Evolutionary conservation across 2,888 invertebrate species (phyloP), one percentile per base, ranked within the genome.

Genomic region (Villa cingulata): DNA sequence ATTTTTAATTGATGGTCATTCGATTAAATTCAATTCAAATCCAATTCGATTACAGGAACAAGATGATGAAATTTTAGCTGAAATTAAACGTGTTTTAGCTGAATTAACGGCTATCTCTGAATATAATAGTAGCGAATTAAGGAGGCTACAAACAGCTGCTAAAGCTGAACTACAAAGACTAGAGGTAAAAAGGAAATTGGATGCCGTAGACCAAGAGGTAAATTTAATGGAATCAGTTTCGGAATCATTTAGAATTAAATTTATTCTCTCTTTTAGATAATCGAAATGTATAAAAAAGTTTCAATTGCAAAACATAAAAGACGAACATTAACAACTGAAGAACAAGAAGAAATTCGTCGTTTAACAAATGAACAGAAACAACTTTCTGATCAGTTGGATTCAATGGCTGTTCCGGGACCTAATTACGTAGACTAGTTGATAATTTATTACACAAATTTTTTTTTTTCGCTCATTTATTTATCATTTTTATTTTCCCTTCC

Each of bases 31-130:
- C n/a, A n/a, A n/a, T n/a, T n/a, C n/a, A n/a, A n/a, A n/a, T n/a
- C n/a, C 18, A n/a, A n/a, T n/a, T n/a, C n/a, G n/a, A n/a, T n/a
- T 43, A 32, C 27, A 50, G 40, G 60, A 60, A 10, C 80, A 84
- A 4, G 85, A 88, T 59, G 90, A 91, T 70, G 94, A 94, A 68
- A 86, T 95, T 58, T 71, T 90, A 53, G 72, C 77, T 12, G 94
- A 94, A 72, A 84, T 95, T 15, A 86, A 86, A 60, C 80, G 85
- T 58, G 89, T 91, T 56, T 87, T 90, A 59, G 79, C 84, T 49
- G 90, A 92, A 67, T 68, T 89, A 17, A 74, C 77, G 43, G 78
- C 80, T 19, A 76, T 89, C 9, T 80, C 87, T 54, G 80, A 81
- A 66, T 86, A 89, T 62, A 95, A 95, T 63, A 76, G 81, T 53